A percentile compares a stretch with the other conserved stretches of the same genome.
These are phyloP conservation scores for Siniperca knerii DNA, from an alignment of 2,113 vertebrate genomes.

Conservation along the genomic window DNA sequence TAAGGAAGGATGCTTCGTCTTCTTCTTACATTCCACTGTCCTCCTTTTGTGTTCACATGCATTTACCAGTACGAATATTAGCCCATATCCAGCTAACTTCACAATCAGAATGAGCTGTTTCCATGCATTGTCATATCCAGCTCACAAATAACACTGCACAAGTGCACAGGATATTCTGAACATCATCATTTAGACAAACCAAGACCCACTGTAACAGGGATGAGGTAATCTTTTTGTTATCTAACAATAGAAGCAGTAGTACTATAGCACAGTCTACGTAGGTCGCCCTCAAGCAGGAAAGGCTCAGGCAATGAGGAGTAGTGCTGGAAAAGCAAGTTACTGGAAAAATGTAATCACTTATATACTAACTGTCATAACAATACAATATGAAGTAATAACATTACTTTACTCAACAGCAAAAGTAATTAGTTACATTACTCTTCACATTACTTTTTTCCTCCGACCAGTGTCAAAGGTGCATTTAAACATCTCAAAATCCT, in stretches of 20 bases:
- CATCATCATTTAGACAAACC: constrained; percentile 29
- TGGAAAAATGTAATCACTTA: background rate
- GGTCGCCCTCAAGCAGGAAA: background rate
- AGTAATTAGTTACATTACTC: background rate
- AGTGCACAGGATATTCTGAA: constrained; percentile 30
- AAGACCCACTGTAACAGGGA: constrained; percentile 8
- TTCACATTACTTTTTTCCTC: too few relatives aligned
- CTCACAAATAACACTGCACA: constrained; percentile 1
- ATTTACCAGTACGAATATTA: background rate
- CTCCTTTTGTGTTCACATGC: constrained; percentile 25
- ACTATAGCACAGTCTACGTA: background rate
- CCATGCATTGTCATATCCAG: constrained; percentile 30
- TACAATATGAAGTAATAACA: too few relatives aligned
- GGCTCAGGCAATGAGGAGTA: background rate
- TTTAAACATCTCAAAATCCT: too few relatives aligned
- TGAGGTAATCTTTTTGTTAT: constrained; percentile 5
- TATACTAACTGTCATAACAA: background rate
- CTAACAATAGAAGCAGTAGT: constrained; percentile 23
- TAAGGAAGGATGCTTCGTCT: background rate
- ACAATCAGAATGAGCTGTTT: constrained; percentile 11
- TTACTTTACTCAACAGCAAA: background rate
- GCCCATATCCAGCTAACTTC: constrained; percentile 2
- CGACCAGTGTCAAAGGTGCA: too few relatives aligned
- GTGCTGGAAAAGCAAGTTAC: background rate
- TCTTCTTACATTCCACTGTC: constrained; percentile 12